A percentile compares a stretch with the other conserved stretches of the same genome.
phyloP scores from a whole-genome alignment of 2,888 invertebrate species.

The Unio delphinus region DNA sequence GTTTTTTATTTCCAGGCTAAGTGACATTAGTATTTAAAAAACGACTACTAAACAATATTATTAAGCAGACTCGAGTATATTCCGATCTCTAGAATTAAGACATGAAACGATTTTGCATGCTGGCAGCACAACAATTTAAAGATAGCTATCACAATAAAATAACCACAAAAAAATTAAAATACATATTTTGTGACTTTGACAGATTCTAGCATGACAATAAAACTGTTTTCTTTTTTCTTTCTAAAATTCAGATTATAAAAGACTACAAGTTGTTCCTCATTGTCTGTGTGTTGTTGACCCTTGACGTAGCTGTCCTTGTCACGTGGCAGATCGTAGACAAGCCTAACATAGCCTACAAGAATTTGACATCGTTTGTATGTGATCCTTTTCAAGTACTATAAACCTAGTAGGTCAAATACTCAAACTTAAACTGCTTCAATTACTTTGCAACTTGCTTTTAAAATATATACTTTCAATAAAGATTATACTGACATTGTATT shows the following conservation, averaged over 20 bases:
- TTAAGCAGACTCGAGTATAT: no score
- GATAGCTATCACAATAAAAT: no score
- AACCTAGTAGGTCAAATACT: neutral
- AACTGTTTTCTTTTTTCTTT: no score
- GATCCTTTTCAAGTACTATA: neutral
- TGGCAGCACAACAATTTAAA: no score
- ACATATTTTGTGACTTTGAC: no score
- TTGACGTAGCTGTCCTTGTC: slow-evolving; percentile 94
- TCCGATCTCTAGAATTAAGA: no score
- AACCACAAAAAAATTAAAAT: no score
- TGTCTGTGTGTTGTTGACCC: slow-evolving; percentile 89
- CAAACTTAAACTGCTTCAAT: neutral
- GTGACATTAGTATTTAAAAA: no score
- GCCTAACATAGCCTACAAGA: slow-evolving; percentile 83
- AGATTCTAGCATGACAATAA: neutral
- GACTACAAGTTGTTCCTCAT: slow-evolving; percentile 99
- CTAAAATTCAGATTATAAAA: slow-evolving; percentile 85
- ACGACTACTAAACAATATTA: no score
- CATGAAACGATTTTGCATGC: no score
- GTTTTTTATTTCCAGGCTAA: no score
- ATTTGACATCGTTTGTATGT: slow-evolving; percentile 89
- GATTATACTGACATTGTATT: neutral
- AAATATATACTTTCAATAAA: neutral
- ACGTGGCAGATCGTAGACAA: slow-evolving; percentile 98
- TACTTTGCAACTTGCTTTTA: neutral